Base-by-base conservation (phyloP, 37 sponge, comb jelly and placozoan genomes). In the Aphrocallistes beatrix region DNA sequence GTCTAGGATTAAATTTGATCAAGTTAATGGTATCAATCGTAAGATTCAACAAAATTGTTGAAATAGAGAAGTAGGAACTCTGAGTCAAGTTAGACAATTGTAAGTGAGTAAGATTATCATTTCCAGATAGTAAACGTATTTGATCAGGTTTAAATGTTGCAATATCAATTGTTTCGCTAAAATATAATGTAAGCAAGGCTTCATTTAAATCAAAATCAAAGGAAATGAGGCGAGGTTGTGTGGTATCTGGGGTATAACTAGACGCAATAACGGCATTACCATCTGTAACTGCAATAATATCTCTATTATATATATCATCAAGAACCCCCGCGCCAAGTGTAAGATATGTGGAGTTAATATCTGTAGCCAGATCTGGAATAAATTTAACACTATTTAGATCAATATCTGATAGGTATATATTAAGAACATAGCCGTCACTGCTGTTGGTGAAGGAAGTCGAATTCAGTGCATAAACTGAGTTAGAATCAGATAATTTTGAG, bases 351-450 rank as follows among this genome's bases (percentile, higher is more conserved):
- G 84, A 85, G n/a, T 82, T 88, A 1, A 45, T 36, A 38, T 48
- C 83, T 10, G 86, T 86, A n/a, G 93, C 95, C 1, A 93, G 34
- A 32, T 39, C 38, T 25, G 75, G 75, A 38, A 60, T 83, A 16
- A 82, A 37, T 39, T 91, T 91, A 37, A 95, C 81, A 37, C 39
- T 36, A 88, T 95, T 93, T 25, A 95, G 51, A 82, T 95, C 95
- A 37, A 28, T 23, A 17, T 75, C 81, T 10, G 89, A 86, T 38
- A 95, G 81, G 32, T 49, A n/a, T 0, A 93, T 84, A n/a, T 39
- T 37, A 1, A 90, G 82, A 34, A 47, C 75, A 69, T 88, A 92
- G 25, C 93, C 96, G 85, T 86, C 81, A 21, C 86, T 89, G 85
- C n/a, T 60, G 6, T 9, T 19, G 21, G 86, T 23, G 36, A 36